Evolutionary conservation across 2,888 invertebrate species (phyloP), one percentile per base, ranked within the genome.

Genomic region (Eilema caniola): DNA sequence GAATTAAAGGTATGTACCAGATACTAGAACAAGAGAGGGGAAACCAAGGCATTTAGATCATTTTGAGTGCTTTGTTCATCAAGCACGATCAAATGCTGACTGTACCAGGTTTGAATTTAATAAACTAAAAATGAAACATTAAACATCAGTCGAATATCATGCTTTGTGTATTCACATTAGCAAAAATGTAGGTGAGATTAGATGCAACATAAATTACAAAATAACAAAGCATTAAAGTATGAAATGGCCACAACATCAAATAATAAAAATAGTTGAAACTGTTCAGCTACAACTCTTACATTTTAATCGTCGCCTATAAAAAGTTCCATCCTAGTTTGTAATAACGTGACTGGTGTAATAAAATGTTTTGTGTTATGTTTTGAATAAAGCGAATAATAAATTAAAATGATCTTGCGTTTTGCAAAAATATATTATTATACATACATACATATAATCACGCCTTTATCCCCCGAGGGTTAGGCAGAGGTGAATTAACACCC

Each of bases 271-370:
- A 57, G 57, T 75, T 65, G 53, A n/a, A 53, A 53, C 10, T 20
- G 53, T n/a, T 53, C 20, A 20, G 53, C 7, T 23, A n/a, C 41
- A 64, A 67, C 64, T 53, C 53, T n/a, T 53, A 53, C 53, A 28
- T 62, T 69, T 67, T 73, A 70, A 73, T 61, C 57, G 67, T 47
- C 61, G 16, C 16, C 47, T 57, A 56, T 70, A 65, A 73, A 67
- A 64, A 70, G 53, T 70, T 67, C 64, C 59, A 33, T 41, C 41
- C 31, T 20, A 28, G n/a, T 25, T 16, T 28, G 23, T 31, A 23
- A 57, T 61, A 47, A 57, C 37, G n/a, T 28, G n/a, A 25, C 53
- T 64, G 33, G 47, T 56, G 16, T 31, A 53, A 31, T 56, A 56
- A 31, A 56, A 47, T 33, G 16, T 33, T 23, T 25, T 20, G 25